These are phyloP conservation scores for Synergus umbraculus DNA, from an alignment of 2,888 invertebrate genomes.

Conservation along the genomic window DNA sequence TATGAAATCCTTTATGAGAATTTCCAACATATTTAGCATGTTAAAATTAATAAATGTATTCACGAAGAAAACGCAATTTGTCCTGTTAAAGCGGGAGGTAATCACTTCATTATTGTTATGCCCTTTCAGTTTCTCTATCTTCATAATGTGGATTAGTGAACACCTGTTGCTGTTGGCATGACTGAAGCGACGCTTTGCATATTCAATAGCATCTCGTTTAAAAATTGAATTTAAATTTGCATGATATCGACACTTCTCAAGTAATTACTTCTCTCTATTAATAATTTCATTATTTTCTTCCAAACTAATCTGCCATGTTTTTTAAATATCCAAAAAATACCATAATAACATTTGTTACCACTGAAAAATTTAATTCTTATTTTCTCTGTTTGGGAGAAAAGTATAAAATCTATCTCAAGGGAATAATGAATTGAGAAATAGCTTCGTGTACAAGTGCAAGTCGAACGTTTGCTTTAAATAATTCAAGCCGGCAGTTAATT, in stretches of 20 bases:
- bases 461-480: slow-evolving; percentile 54
- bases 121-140: slow-evolving; percentile 42
- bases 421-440: not conserved
- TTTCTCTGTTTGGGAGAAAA: not conserved
- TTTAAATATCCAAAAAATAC: not conserved
- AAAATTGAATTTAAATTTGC: slow-evolving; percentile 35
- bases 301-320: not conserved
- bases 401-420: not conserved
- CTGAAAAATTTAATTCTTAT: not conserved
- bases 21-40: not conserved
- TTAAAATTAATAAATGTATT: not conserved
- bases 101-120: slow-evolving; percentile 46
- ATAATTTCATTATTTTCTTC: not conserved
- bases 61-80: not conserved
- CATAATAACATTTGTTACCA: not conserved
- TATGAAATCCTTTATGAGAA: not conserved
- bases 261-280: not conserved
- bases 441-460: slow-evolving; percentile 18
- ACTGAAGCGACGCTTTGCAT: slow-evolving; percentile 31
- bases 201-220: slow-evolving; percentile 34
- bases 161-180: slow-evolving; percentile 54
- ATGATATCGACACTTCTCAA: slow-evolving; percentile 17
- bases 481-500: slow-evolving; percentile 53
- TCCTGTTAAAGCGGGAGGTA: slow-evolving; percentile 1
- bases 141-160: slow-evolving; percentile 54